phyloP scores from a whole-genome alignment of 2,113 vertebrate genomes.

The Sigmodon hispidus region DNA sequence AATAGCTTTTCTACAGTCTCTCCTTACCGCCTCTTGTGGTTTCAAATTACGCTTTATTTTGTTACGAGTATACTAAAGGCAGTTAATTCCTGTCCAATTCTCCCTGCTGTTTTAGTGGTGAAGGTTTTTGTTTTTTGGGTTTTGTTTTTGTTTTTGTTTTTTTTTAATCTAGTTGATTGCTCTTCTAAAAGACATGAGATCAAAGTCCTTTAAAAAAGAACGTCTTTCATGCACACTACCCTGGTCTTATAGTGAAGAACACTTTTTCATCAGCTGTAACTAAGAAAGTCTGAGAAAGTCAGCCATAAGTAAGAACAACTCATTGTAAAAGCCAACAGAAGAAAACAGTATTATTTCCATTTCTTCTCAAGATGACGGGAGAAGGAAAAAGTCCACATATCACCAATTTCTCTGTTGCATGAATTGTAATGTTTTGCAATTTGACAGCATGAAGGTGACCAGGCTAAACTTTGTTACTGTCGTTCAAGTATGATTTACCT shows the following conservation, averaged over 20 bases:
- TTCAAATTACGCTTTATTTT: conserved; percentile 80
- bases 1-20: conserved; percentile 81
- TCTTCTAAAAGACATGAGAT: conserved; percentile 55
- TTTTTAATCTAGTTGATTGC: conserved; percentile 45
- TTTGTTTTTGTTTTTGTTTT: not conserved
- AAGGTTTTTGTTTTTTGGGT: conserved; percentile 28
- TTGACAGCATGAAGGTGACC: conserved; percentile 75
- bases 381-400: conserved; percentile 52
- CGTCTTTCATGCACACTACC: conserved; percentile 47
- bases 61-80: conserved; percentile 65
- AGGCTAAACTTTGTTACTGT: conserved; percentile 66
- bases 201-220: conserved; percentile 18
- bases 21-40: conserved; percentile 70
- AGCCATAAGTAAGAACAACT: conserved; percentile 44
- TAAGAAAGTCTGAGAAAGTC: conserved; percentile 49
- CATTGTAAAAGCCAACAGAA: conserved; percentile 60
- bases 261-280: conserved; percentile 53
- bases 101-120: conserved; percentile 65
- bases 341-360: conserved; percentile 37
- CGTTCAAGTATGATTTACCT: conserved; percentile 53
- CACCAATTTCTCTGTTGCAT: conserved; percentile 80
- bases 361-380: conserved; percentile 36
- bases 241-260: conserved; percentile 65
- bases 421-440: conserved; percentile 75
- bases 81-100: conserved; percentile 60